Conservation (phyloP, 2,797 vertebrate species). For the Enteromius mattozi region DNA sequence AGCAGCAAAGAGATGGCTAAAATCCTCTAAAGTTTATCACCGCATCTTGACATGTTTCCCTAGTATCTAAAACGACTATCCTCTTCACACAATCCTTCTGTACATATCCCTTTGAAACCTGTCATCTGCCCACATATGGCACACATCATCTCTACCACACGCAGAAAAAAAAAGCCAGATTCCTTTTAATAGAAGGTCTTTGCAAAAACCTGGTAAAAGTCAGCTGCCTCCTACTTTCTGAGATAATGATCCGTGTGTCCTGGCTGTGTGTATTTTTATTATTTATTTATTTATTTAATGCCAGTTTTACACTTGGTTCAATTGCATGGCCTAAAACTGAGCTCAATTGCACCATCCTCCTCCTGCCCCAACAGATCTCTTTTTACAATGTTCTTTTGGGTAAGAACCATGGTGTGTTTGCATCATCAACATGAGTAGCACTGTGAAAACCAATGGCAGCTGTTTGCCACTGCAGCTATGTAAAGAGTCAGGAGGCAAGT, state of each 20-base stretch:
- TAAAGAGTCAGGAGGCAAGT: neutral
- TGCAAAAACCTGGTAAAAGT: neutral
- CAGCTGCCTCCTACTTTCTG: slow-evolving; percentile 17
- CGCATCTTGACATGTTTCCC: slow-evolving; percentile 33
- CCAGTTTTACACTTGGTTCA: slow-evolving; percentile 3
- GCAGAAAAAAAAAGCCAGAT: neutral
- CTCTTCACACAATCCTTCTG: slow-evolving; percentile 11
- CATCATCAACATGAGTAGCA: neutral
- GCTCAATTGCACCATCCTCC: slow-evolving; percentile 9
- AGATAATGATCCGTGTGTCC: slow-evolving; percentile 12
- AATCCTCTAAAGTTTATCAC: slow-evolving; percentile 39
- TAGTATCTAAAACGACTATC: slow-evolving; percentile 53
- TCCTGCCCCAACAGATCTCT: neutral
- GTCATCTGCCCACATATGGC: slow-evolving; percentile 30
- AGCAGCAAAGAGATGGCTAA: slow-evolving; percentile 10
- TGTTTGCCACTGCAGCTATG: neutral
- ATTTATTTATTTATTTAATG: neutral
- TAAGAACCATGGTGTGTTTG: neutral
- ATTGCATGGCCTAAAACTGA: neutral
- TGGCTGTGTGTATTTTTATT: neutral
- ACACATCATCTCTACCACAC: slow-evolving; percentile 13
- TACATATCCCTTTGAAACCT: slow-evolving; percentile 41
- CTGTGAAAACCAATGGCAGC: neutral
- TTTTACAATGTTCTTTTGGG: neutral
- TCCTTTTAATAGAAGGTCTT: slow-evolving; percentile 14